These are phyloP conservation scores for Thecophora atra DNA, from an alignment of 2,888 invertebrate species.

Conservation along the genomic window DNA sequence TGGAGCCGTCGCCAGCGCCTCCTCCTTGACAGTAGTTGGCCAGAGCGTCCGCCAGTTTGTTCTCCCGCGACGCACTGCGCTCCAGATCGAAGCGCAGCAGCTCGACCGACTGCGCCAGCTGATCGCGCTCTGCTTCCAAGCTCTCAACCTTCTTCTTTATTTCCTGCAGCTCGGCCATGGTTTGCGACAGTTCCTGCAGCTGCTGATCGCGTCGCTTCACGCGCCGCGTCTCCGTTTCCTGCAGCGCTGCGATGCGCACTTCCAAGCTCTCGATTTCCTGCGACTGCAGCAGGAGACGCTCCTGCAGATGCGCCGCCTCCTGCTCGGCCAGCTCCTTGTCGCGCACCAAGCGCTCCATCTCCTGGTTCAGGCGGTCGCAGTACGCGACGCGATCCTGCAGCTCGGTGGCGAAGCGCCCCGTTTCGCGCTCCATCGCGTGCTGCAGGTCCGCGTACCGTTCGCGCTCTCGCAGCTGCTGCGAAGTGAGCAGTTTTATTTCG, in stretches of 20 bases:
- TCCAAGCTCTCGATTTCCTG: slow-evolving; percentile 68
- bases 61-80: slow-evolving; percentile 62
- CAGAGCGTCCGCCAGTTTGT: slow-evolving; percentile 61
- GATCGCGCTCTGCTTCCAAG: slow-evolving; percentile 56
- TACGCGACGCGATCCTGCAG: slow-evolving; percentile 64
- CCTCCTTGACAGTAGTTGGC: slow-evolving; percentile 52
- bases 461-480: slow-evolving; percentile 69
- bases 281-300: slow-evolving; percentile 60
- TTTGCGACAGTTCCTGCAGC: slow-evolving; percentile 59
- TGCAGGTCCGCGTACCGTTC: slow-evolving; percentile 67
- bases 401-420: slow-evolving; percentile 64
- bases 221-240: slow-evolving; percentile 63
- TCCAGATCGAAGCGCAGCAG: slow-evolving; percentile 62
- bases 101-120: slow-evolving; percentile 55
- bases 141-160: slow-evolving; percentile 53
- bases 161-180: slow-evolving; percentile 60
- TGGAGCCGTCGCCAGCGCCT: slow-evolving; percentile 53
- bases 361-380: slow-evolving; percentile 63
- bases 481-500: slow-evolving; percentile 68
- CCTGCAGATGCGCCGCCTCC: slow-evolving; percentile 62
- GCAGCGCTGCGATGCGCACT: slow-evolving; percentile 64
- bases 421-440: slow-evolving; percentile 65
- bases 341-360: slow-evolving; percentile 63
- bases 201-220: slow-evolving; percentile 60
- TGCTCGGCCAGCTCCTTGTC: slow-evolving; percentile 61